Evolutionary conservation across 2,113 vertebrate species (phyloP).

Genomic region (Mandrillus leucophaeus): DNA sequence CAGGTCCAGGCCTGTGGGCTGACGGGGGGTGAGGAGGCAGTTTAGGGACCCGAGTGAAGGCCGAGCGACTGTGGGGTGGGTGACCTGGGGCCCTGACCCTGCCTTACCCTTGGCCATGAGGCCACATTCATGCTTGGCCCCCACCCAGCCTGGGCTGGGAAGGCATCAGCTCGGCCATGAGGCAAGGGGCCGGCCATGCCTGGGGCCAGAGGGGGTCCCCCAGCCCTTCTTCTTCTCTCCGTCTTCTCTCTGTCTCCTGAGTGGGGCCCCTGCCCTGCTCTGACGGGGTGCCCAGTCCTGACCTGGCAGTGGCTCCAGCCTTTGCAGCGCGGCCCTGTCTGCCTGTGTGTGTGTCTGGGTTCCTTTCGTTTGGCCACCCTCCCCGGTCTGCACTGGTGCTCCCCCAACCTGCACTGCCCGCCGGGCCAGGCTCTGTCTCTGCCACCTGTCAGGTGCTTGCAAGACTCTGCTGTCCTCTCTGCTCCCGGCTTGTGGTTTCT

Average conservation of each 20-base stretch:
- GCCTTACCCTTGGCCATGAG: rapidly evolving
- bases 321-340: rapidly evolving
- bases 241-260: background rate
- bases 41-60: background rate
- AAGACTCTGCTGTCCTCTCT: too few relatives aligned
- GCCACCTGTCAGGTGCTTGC: background rate
- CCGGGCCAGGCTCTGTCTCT: background rate
- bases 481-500: background rate
- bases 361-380: too few relatives aligned
- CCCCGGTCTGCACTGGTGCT: background rate
- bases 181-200: rapidly evolving
- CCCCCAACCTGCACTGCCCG: rapidly evolving
- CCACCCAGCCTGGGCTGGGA: background rate
- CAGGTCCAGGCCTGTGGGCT: background rate
- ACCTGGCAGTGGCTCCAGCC: background rate
- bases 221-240: background rate
- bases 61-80: too few relatives aligned
- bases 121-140: too few relatives aligned
- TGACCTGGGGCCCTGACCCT: too few relatives aligned
- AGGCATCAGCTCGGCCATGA: too few relatives aligned
- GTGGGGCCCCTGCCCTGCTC: background rate
- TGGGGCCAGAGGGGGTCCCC: background rate
- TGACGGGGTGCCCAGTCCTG: background rate
- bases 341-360: background rate
- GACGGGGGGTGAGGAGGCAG: background rate